Conservation (phyloP, 2,888 invertebrate genomes). For the Melanchra persicariae region DNA sequence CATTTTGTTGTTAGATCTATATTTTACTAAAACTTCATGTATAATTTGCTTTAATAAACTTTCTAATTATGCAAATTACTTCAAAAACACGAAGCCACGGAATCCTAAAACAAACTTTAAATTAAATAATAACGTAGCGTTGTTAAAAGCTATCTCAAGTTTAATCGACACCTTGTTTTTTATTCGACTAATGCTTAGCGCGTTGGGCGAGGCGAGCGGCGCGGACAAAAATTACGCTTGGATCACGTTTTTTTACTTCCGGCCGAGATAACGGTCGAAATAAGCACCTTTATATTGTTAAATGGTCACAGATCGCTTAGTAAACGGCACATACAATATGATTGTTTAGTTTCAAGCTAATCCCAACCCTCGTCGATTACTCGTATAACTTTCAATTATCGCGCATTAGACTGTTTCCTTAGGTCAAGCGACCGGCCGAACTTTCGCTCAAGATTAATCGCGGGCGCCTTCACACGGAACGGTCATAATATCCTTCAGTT, state of each 20-base stretch:
- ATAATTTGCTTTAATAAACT: slow-evolving; percentile 61
- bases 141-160: slow-evolving; percentile 84
- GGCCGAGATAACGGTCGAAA: slow-evolving; percentile 86
- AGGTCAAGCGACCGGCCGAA: slow-evolving; percentile 73
- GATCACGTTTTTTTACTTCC: slow-evolving; percentile 87
- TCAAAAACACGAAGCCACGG: slow-evolving; percentile 69
- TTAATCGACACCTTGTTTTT: slow-evolving; percentile 87
- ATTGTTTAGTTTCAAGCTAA: slow-evolving; percentile 75
- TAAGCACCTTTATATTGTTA: slow-evolving; percentile 87
- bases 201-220: slow-evolving; percentile 73
- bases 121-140: slow-evolving; percentile 83
- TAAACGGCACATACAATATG: slow-evolving; percentile 77
- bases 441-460: slow-evolving; percentile 81
- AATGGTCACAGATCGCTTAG: slow-evolving; percentile 82
- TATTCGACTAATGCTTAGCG: slow-evolving; percentile 83
- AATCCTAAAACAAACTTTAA: slow-evolving; percentile 81
- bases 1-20: slow-evolving; percentile 45
- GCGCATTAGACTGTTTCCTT: slow-evolving; percentile 84
- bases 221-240: slow-evolving; percentile 84
- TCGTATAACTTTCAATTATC: slow-evolving; percentile 83
- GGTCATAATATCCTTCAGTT: slow-evolving; percentile 82
- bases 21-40: slow-evolving; percentile 58
- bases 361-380: slow-evolving; percentile 69
- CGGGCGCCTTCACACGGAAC: slow-evolving; percentile 78
- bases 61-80: slow-evolving; percentile 70